Percentiles rank a stretch among this genome's conserved stretches.
phyloP scores from a whole-genome alignment of 2,888 invertebrate genomes.

The Cartodere bifasciata region DNA sequence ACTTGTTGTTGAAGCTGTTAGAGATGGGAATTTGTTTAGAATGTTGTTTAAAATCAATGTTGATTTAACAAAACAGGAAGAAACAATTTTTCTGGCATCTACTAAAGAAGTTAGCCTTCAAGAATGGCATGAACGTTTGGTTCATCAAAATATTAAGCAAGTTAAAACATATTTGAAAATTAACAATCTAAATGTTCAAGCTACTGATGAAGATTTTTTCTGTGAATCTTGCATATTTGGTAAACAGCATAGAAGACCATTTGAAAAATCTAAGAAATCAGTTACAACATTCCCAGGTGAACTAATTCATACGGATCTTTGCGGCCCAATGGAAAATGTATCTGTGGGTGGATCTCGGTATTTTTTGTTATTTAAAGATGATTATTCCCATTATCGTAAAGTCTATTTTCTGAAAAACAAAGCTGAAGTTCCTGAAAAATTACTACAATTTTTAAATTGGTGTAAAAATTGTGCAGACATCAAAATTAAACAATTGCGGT shows the following conservation, averaged over 20 bases:
- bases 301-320: conserved; percentile 12
- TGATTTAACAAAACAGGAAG: no score
- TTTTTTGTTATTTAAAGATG: conserved; percentile 17
- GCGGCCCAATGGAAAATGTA: conserved; percentile 12
- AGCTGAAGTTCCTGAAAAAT: conserved; percentile 12
- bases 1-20: no score
- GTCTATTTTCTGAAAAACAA: conserved; percentile 18
- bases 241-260: conserved; percentile 5
- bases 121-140: conserved; percentile 17
- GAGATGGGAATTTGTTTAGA: no score
- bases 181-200: conserved; percentile 8
- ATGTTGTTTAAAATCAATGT: no score
- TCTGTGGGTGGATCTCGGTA: conserved; percentile 11
- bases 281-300: conserved; percentile 1
- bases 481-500: conserved; percentile 18
- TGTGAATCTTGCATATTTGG: conserved; percentile 4
- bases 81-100: no score
- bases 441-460: conserved; percentile 16
- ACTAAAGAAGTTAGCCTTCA: no score
- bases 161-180: conserved; percentile 10
- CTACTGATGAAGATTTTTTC: background rate
- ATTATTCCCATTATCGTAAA: conserved; percentile 13
- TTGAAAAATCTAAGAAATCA: conserved; percentile 1
- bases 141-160: conserved; percentile 20
- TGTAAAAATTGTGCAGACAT: conserved; percentile 21